Evolutionary conservation across 2,113 vertebrate species (phyloP).

Genomic region (Oreocharis arfaki): DNA sequence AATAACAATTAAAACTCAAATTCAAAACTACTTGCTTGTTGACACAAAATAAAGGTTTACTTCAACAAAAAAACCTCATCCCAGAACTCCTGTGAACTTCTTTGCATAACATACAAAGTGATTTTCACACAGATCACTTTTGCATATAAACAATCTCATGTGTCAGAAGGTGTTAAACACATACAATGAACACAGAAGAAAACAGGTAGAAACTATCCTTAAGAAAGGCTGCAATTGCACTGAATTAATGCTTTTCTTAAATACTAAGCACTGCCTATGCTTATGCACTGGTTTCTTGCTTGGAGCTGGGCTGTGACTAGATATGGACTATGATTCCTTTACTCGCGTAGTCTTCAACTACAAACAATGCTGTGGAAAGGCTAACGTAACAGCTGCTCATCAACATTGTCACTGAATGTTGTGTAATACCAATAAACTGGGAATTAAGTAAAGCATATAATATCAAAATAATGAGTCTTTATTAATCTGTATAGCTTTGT

Average conservation of each 20-base stretch:
- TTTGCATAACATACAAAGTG: background rate
- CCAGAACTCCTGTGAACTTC: background rate
- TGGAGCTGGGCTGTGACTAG: background rate
- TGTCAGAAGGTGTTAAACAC: background rate
- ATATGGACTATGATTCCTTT: background rate
- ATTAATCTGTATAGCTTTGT: background rate
- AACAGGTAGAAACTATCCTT: background rate
- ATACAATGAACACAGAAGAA: background rate
- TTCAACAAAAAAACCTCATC: background rate
- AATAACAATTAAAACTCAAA: background rate
- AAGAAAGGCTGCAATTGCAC: background rate
- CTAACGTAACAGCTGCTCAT: background rate
- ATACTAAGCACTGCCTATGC: background rate
- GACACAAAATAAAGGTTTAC: background rate
- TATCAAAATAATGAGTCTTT: background rate
- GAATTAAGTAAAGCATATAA: background rate
- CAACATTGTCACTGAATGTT: background rate
- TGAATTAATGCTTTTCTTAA: background rate
- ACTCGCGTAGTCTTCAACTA: background rate
- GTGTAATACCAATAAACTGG: background rate
- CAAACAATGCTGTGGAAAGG: background rate
- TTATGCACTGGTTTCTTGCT: background rate
- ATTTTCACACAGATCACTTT: background rate
- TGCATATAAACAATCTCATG: background rate
- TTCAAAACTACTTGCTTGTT: background rate